Percentiles rank a stretch among this genome's conserved stretches.
These are phyloP conservation scores for Conus canariensis DNA, from an alignment of 2,888 invertebrate species.

Conservation along the genomic window DNA sequence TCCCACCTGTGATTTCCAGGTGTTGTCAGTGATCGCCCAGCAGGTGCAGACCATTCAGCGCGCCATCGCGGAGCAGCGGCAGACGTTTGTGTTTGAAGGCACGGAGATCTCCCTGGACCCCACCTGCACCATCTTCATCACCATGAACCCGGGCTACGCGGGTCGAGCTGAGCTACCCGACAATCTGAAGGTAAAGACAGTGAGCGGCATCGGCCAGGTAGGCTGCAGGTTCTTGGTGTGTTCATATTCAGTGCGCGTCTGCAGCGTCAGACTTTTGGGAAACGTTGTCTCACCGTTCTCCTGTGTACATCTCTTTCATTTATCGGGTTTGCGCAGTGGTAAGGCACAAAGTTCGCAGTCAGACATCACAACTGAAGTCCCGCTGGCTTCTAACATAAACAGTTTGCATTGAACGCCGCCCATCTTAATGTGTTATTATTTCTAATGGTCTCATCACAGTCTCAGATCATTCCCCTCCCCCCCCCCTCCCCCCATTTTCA, in stretches of 20 bases:
- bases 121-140: constrained; percentile 78
- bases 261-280: not conserved
- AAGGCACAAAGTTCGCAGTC: too few relatives aligned
- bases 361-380: too few relatives aligned
- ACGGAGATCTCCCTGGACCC: constrained; percentile 77
- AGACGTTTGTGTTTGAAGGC: constrained; percentile 77
- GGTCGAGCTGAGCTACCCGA: constrained; percentile 78
- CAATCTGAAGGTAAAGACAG: constrained; percentile 74
- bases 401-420: too few relatives aligned
- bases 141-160: constrained; percentile 79
- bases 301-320: too few relatives aligned
- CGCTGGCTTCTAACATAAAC: too few relatives aligned
- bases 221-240: not conserved
- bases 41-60: constrained; percentile 78
- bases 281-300: too few relatives aligned
- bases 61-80: constrained; percentile 76
- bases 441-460: too few relatives aligned
- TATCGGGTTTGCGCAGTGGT: too few relatives aligned
- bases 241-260: not conserved
- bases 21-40: constrained; percentile 78
- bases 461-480: too few relatives aligned
- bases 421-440: too few relatives aligned
- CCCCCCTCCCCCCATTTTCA: too few relatives aligned
- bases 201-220: not conserved
- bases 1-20: constrained; percentile 56